Evolutionary conservation across 2,113 vertebrate genomes (phyloP).

Genomic region (Hystrix brachyura): DNA sequence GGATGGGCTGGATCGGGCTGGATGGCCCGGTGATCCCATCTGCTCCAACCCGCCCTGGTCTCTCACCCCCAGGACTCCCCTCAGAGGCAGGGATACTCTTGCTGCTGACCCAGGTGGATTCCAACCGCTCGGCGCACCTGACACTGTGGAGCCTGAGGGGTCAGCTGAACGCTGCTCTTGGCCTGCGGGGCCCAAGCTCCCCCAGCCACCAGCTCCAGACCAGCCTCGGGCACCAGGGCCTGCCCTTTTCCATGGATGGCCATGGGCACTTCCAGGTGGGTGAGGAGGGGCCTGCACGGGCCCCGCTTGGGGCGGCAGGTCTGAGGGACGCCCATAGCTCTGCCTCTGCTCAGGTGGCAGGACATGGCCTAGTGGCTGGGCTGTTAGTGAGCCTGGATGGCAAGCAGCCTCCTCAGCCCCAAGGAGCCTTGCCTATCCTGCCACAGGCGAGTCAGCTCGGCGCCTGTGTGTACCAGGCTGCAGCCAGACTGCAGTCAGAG

Average conservation of each 20-base stretch:
- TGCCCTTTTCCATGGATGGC: conserved; percentile 85
- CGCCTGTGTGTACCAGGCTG: neutral
- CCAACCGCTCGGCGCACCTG: conserved; percentile 75
- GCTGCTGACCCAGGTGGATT: conserved; percentile 66
- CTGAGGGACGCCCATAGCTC: neutral
- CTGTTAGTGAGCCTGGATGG: conserved; percentile 82
- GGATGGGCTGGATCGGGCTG: neutral
- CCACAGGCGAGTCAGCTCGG: conserved; percentile 86
- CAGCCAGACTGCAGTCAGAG: neutral
- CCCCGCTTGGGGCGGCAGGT: rapidly evolving
- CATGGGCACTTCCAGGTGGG: conserved; percentile 88
- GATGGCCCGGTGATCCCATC: neutral
- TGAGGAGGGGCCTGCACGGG: neutral
- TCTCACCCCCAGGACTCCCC: conserved; percentile 87
- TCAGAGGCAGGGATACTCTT: conserved; percentile 79
- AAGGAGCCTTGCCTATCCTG: conserved; percentile 83
- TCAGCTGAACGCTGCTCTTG: conserved; percentile 83
- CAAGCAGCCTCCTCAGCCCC: conserved; percentile 80
- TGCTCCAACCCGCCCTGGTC: neutral
- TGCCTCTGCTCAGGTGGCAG: conserved; percentile 81
- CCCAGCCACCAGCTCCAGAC: conserved; percentile 73
- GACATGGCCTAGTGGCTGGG: conserved; percentile 74
- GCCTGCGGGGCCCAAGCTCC: conserved; percentile 60
- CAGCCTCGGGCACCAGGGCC: conserved; percentile 83
- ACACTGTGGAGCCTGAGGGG: conserved; percentile 84